Base-by-base conservation (phyloP, 2,797 vertebrate genomes). In the Pagetopsis macropterus region DNA sequence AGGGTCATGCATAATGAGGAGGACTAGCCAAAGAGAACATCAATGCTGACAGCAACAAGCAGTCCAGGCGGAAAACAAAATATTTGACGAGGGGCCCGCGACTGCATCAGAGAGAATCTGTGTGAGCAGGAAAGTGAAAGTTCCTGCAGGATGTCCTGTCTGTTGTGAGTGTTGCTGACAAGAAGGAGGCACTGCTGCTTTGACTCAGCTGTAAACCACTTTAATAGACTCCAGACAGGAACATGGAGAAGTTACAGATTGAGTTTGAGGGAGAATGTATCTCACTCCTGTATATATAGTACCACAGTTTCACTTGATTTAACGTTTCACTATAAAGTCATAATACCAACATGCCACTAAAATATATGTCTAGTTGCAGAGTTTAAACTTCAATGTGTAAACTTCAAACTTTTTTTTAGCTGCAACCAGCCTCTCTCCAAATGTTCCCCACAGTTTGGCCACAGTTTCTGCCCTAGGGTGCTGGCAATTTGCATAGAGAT, bases 1-100 rank as follows among this genome's bases (percentile, higher is more conserved):
- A 83, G 87, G 84, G 83, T 88, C 77, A 64, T 7, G 57, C 80
- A 82, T 87, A 85, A 89, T 83, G 82, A 90, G 54, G 11, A 31
- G 76, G 48, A 73, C 46, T 2, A 58, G 56, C 51, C 70, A 60
- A 51, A 45, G 60, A 71, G 46, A 68, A 77, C 80, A 51, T 56
- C 1, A 54, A 21, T 12, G 83, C 57, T 70, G 88, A 84, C 85
- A 71, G 75, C 14, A 45, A 65, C 41, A 19, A 51, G 76, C 45
- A 33, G 76, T 69, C 65, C 57, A 31, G 50, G 63, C 43, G 23
- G 77, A 75, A 76, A 50, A 55, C 68, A 31, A 57, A 46, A 64
- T 52, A 65, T 55, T 65, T 69, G 69, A 66, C 3, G 15, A 52
- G 50, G 52, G 73, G 66, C 37, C 9, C 31, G 17, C 2, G 13